phyloP scores from a whole-genome alignment of 2,797 vertebrate genomes.

The Sphaeramia orbicularis region DNA sequence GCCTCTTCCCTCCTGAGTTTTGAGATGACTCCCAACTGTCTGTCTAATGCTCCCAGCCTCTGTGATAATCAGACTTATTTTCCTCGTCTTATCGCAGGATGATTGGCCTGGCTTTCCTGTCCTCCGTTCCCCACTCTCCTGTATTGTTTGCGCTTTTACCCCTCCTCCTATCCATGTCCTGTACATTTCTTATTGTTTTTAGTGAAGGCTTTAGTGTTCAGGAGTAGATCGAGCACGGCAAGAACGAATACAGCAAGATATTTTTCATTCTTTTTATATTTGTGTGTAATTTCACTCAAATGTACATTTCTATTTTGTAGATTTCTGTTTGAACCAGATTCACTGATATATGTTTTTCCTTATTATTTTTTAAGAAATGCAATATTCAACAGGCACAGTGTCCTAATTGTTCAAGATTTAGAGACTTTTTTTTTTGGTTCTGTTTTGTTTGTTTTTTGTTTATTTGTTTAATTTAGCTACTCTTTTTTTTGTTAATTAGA shows the following conservation, averaged over 20 bases:
- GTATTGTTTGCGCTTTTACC: constrained; percentile 13
- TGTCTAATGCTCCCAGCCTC: constrained; percentile 89
- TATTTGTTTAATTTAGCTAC: too few species aligned
- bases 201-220: background rate
- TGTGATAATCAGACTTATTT: constrained; percentile 95
- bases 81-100: constrained; percentile 91
- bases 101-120: constrained; percentile 69
- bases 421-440: too few species aligned
- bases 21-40: constrained; percentile 93
- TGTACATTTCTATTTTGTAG: background rate
- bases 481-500: too few species aligned
- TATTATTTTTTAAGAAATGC: background rate
- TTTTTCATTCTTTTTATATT: too few species aligned
- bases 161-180: constrained; percentile 12
- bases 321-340: background rate
- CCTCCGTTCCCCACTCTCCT: constrained; percentile 26
- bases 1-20: constrained; percentile 92
- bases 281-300: too few species aligned
- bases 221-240: too few species aligned
- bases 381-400: constrained; percentile 13
- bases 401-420: background rate
- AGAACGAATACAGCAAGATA: background rate
- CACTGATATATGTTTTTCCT: background rate
- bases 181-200: constrained; percentile 6
- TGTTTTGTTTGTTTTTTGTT: too few species aligned